Percentiles rank a stretch among this genome's conserved stretches.
These are phyloP conservation scores for Calonectris borealis DNA, from an alignment of 2,113 vertebrate genomes.

Conservation along the genomic window DNA sequence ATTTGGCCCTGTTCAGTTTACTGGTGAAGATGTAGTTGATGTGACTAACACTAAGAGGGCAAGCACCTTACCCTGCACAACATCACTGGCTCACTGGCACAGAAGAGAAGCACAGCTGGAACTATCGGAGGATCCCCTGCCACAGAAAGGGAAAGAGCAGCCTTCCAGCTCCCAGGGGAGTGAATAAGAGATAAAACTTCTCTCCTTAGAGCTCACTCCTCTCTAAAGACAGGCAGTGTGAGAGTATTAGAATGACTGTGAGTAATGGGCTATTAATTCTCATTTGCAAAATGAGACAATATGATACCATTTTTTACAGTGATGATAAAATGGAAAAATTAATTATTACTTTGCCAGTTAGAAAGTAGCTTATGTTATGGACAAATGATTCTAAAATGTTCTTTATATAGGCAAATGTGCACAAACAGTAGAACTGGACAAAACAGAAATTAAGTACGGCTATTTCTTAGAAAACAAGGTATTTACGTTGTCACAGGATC, in stretches of 20 bases:
- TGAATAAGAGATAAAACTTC: not conserved
- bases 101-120: not conserved
- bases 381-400: conserved; percentile 51
- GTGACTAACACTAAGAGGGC: not conserved
- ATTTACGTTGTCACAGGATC: not conserved
- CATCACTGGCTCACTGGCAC: not conserved
- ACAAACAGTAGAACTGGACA: conserved; percentile 42
- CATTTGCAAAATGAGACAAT: conserved; percentile 67
- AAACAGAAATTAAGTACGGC: not conserved
- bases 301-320: conserved; percentile 49
- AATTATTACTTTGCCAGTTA: conserved; percentile 65
- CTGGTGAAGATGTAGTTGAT: not conserved
- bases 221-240: conserved; percentile 56
- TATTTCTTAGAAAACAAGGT: not conserved
- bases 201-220: not conserved
- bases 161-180: not conserved
- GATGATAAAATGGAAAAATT: conserved; percentile 52
- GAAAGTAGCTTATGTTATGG: conserved; percentile 42
- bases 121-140: not conserved
- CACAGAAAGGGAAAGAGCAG: not conserved
- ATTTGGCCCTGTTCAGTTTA: not conserved
- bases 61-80: not conserved
- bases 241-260: conserved; percentile 65
- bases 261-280: conserved; percentile 75
- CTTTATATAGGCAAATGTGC: not conserved